A percentile compares a stretch with the other conserved stretches of the same genome.
Evolutionary conservation across 2,797 vertebrate species (phyloP).

Genomic region (Mycteria americana): DNA sequence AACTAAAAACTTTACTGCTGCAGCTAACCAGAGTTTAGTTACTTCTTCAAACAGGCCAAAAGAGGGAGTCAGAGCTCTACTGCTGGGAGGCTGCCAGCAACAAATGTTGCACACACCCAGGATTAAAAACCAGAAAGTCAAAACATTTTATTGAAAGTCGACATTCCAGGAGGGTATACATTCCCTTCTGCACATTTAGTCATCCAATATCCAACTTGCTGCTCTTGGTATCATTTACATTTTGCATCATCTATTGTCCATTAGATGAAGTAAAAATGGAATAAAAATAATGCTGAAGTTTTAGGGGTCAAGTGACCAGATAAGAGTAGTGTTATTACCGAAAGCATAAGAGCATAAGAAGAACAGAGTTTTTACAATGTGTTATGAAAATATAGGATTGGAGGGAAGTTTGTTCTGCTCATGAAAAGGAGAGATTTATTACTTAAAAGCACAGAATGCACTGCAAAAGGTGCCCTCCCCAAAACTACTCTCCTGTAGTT

Average conservation of each 20-base stretch:
- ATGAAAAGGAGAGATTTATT: not conserved
- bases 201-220: not conserved
- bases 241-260: not conserved
- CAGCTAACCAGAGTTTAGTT: not conserved
- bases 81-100: not conserved
- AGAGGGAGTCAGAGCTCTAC: not conserved
- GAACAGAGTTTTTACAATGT: not conserved
- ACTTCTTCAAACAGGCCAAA: not conserved
- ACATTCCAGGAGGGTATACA: not conserved
- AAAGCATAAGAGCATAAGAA: not conserved
- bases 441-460: not conserved
- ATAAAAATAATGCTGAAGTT: not conserved
- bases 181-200: not conserved
- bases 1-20: not conserved
- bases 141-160: not conserved
- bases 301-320: not conserved
- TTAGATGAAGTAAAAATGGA: not conserved
- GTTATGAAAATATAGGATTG: not conserved
- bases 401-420: not conserved
- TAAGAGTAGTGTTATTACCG: not conserved
- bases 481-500: not conserved
- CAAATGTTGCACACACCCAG: not conserved
- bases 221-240: not conserved
- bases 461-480: not conserved
- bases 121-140: not conserved